Evolutionary conservation across 1,140 invertebrate genomes (phyloP), one percentile per base, ranked within the genome.

Genomic region (Hyles vespertilio): DNA sequence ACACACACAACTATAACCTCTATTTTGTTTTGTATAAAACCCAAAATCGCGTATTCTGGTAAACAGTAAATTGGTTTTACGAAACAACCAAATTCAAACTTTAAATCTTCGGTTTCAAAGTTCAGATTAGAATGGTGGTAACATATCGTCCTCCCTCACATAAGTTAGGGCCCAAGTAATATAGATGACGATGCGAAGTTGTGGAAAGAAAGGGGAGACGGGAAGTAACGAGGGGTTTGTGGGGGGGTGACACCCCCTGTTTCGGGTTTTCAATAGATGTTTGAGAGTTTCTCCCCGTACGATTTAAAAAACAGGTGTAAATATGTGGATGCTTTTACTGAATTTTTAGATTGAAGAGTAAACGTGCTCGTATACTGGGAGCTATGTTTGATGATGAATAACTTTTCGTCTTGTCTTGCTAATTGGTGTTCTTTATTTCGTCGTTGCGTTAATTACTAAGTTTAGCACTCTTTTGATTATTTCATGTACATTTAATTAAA

Each of bases 231-330:
- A 79, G 80, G 74, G 76, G 74, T 65, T 65, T 36, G 63, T 67
- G 54, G 70, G 59, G 64, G 63, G 56, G 52, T 52, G 40, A 63
- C 69, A 70, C 78, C 75, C 80, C 82, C 81, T 79, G 83, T 86
- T 88, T 88, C 78, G 85, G 83, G 84, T 83, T 87, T 88, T 88
- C 85, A 88, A 87, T 87, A 83, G 85, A 86, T 85, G 81, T 84
- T 82, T 81, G 77, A 78, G 72, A 86, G 79, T 77, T 84, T 74
- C 70, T 70, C 70, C 64, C 72, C 70, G 74, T 80, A 70, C 75
- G 81, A 77, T 80, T 82, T 80, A 74, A 76, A 80, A 78, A 69
- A 74, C 84, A 85, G 81, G 80, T 84, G 74, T 78, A 76, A 75
- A 74, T 70, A 56, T 61, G 53, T 56, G 32, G 32, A 53, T 47